These are phyloP conservation scores for Cylindroiulus punctatus DNA, from an alignment of 2,888 invertebrate species.

Conservation along the genomic window DNA sequence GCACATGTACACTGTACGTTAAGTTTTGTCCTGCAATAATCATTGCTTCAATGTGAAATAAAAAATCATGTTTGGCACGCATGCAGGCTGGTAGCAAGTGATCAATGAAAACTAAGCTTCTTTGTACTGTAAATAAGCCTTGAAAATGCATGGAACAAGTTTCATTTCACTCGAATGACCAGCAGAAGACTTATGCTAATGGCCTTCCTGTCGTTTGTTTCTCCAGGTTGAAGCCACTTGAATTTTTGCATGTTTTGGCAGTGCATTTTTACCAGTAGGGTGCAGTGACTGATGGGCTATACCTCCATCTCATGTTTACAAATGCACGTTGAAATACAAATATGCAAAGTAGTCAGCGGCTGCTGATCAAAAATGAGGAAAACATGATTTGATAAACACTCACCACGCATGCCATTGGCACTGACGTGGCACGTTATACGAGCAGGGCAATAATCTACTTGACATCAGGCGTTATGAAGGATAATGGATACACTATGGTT, in stretches of 20 bases:
- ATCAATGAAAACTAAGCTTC: background rate
- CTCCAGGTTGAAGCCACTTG: slow-evolving; percentile 9
- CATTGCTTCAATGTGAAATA: too few relatives aligned
- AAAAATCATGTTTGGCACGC: too few relatives aligned
- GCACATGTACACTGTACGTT: too few relatives aligned
- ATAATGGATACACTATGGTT: background rate
- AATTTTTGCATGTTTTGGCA: background rate
- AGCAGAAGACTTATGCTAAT: background rate
- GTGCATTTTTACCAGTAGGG: background rate
- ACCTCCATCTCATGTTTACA: slow-evolving; percentile 26
- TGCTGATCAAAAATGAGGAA: slow-evolving; percentile 19
- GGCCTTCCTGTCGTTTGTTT: background rate
- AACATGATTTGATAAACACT: slow-evolving; percentile 1
- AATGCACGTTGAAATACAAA: background rate
- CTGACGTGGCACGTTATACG: slow-evolving; percentile 16
- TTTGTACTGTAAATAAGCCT: background rate
- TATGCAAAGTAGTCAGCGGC: slow-evolving; percentile 16
- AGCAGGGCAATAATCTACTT: slow-evolving; percentile 30
- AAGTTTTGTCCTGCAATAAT: too few relatives aligned
- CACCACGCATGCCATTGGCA: background rate
- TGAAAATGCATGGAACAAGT: background rate
- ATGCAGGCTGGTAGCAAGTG: too few relatives aligned
- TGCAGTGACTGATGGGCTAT: slow-evolving; percentile 9
- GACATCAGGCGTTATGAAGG: slow-evolving; percentile 8
- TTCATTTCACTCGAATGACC: too few relatives aligned